A percentile compares a stretch with the other conserved stretches of the same genome.
Conservation (phyloP, 2,888 invertebrate species). For the Leucozona laternaria region DNA sequence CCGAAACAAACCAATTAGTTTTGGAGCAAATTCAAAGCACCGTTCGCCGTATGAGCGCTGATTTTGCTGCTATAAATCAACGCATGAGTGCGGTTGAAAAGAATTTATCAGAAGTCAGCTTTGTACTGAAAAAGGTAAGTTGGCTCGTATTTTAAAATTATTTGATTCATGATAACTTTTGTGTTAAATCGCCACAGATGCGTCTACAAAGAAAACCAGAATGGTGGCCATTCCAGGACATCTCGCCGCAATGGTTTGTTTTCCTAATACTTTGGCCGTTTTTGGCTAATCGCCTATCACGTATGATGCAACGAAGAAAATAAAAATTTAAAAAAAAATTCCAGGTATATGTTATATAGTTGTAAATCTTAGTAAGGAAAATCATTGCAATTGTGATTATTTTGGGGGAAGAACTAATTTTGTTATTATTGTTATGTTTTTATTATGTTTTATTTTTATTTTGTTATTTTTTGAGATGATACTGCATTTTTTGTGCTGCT, state of each 20-base stretch:
- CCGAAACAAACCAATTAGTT: constrained; percentile 79
- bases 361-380: constrained; percentile 21
- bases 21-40: constrained; percentile 81
- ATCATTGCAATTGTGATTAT: constrained; percentile 69
- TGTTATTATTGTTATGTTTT: constrained; percentile 11
- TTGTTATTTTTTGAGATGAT: constrained; percentile 37
- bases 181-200: constrained; percentile 41
- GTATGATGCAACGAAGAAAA: constrained; percentile 60
- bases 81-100: constrained; percentile 81
- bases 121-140: constrained; percentile 70
- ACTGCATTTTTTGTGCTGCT: constrained; percentile 61
- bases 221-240: constrained; percentile 88
- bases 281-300: constrained; percentile 55
- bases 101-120: constrained; percentile 78
- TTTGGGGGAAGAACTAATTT: neutral
- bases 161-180: neutral
- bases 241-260: constrained; percentile 84
- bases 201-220: constrained; percentile 80
- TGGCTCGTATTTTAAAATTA: neutral
- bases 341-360: neutral
- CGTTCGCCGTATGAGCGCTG: constrained; percentile 81
- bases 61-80: constrained; percentile 80
- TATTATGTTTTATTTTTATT: constrained; percentile 35
- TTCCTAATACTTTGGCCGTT: constrained; percentile 82
- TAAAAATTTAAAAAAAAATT: neutral